Base-by-base conservation (phyloP, 2,888 invertebrate genomes). In the Sipha maydis region DNA sequence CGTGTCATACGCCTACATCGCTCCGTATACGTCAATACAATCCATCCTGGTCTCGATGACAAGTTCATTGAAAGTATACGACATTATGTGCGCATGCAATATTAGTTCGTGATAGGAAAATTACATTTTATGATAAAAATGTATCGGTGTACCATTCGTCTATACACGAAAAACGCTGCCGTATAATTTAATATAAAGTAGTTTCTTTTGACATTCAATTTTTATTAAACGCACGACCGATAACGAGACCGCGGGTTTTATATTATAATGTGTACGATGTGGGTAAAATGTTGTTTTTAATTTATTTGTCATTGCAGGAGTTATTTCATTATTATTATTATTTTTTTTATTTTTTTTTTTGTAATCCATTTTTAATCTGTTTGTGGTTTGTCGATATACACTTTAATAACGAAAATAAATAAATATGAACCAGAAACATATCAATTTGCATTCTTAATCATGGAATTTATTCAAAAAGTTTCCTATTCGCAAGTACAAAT, bases 121-220 rank as follows among this genome's bases (percentile, higher is more conserved):
- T 84, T 76, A 76, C 84, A 41, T 84, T 84, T 76, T 38, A 76
- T 61, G 84, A 84, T 84, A 84, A 84, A 73, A 28, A 84, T 76
- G 61, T 71, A 83, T 83, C 83, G 31, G 31, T 25, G 71, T 48
- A 25, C 69, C 31, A 5, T 71, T 11, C 48, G 48, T 48, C 8
- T 48, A 3, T 3, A 14, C 14, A 14, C 48, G 14, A 17, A 41
- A n/a, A 25, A 14, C 41, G 34, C 14, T 4, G 48, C n/a, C 7
- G 21, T 34, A 9, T 34, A 9, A 31, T 41, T 17, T 41, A 34
- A 41, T 71, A 48, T n/a, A 38, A 75, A 83, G 56, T 56, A 14
- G 83, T 75, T 73, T 73, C 83, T 34, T 73, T 56, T n/a, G 73
- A 54, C 54, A 19, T 73, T 83, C 76, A 56, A 83, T 83, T 83